phyloP scores from a whole-genome alignment of 2,113 vertebrate genomes.

The Perca schrenkii region DNA sequence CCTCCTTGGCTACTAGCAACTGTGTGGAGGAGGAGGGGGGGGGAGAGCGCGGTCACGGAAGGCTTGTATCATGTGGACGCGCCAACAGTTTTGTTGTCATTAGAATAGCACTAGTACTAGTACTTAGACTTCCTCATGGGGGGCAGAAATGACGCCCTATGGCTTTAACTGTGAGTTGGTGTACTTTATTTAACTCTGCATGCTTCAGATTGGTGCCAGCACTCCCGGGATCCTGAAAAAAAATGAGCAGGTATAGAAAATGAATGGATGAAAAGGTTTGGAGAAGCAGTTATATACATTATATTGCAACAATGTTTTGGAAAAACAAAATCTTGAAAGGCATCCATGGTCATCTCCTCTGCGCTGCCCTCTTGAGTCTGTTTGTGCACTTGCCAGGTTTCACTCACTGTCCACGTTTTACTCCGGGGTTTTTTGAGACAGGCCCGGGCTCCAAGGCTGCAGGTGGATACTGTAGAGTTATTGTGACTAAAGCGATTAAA shows the following conservation, averaged over 20 bases:
- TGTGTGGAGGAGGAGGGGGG: too few species aligned
- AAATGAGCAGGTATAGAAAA: not conserved
- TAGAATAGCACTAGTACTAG: too few species aligned
- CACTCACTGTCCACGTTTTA: not conserved
- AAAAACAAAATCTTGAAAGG: too few species aligned
- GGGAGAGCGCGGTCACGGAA: too few species aligned
- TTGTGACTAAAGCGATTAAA: conserved; percentile 21
- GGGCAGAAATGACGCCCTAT: too few species aligned
- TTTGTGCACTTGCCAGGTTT: not conserved
- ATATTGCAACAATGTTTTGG: too few species aligned
- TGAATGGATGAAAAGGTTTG: not conserved
- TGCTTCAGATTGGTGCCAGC: not conserved
- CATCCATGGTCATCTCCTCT: too few species aligned
- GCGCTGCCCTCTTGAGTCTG: too few species aligned
- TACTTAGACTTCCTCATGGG: too few species aligned
- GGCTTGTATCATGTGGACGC: too few species aligned
- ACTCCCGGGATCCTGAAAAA: not conserved
- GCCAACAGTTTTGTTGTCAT: too few species aligned
- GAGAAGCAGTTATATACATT: not conserved
- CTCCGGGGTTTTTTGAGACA: conserved; percentile 14
- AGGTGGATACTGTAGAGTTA: conserved; percentile 43
- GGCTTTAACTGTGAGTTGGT: not conserved
- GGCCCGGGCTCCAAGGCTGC: conserved; percentile 26
- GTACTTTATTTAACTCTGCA: not conserved
- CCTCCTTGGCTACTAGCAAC: too few species aligned